Base-by-base conservation (phyloP, 2,888 invertebrate species). In the Andrena bucephala region DNA sequence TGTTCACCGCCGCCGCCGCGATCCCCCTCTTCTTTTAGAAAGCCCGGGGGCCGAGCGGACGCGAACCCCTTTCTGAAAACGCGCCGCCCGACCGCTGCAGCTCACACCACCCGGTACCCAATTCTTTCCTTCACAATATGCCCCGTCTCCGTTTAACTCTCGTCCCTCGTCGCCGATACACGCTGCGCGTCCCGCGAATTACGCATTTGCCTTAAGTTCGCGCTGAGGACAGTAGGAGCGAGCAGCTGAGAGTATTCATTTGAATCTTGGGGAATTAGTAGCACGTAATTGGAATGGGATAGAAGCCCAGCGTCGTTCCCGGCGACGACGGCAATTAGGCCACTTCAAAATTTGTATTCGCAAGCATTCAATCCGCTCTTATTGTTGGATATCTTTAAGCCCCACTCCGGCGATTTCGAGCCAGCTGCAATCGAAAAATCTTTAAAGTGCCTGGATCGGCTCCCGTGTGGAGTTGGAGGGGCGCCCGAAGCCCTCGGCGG, bases 101-200 rank as follows among this genome's bases (percentile, higher is more conserved):
- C 20, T 59, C 70, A 79, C 74, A 60, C 60, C 67, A 76, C 68
- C 57, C 87, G 85, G 83, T 87, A 84, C 87, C 86, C 87, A 83
- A 92, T 92, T 91, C 91, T 91, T 90, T 68, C 89, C 82, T 77
- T 86, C 89, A 91, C 91, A 92, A 92, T 92, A 81, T 84, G 20
- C 31, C 42, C 16, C 24, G 24, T 63, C 63, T 57, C 16, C 24
- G 54, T 68, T 57, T 24, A 33, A 16, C 50, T 24, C 24, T 20
- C 42, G 42, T 16, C n/a, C 24, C 42, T 10, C 8, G 16, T 16
- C 57, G 13, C 42, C 1, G 1, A 42, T 1, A 0, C 42, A 16
- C 42, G 4, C 42, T 0, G 13, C 42, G 42, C 42, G 42, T 13
- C 42, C 13, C 42, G 42, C 42, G 42, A 16, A 42, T 42, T 5